Evolutionary conservation across 2,797 vertebrate species (phyloP).

Genomic region (Gallinago solitaria): DNA sequence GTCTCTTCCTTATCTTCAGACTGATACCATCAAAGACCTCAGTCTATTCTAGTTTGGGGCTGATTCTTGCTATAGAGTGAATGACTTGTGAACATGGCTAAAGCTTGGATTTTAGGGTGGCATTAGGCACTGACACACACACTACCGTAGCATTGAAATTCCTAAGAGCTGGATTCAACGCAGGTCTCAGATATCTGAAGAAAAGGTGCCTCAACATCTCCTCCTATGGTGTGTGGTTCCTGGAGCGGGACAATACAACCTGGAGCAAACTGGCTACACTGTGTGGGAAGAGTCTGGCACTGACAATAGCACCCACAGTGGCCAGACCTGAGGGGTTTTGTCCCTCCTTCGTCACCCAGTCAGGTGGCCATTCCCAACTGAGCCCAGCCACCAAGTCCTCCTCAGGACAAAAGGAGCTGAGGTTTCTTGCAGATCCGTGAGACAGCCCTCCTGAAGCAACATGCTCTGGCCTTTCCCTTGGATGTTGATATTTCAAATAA

Average conservation of each 20-base stretch:
- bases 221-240: too few species aligned
- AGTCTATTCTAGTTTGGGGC: neutral
- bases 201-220: neutral
- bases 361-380: fast-evolving
- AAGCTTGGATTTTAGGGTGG: neutral
- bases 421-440: neutral
- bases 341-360: neutral
- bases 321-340: neutral
- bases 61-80: neutral
- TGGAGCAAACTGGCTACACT: neutral
- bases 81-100: neutral
- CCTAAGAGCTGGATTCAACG: neutral
- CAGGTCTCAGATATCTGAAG: neutral
- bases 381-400: neutral
- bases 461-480: neutral
- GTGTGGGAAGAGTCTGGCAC: fast-evolving
- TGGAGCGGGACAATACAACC: neutral
- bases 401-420: neutral
- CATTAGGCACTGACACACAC: neutral
- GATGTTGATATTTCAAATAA: neutral
- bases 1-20: constrained; percentile 1
- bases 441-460: neutral
- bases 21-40: neutral
- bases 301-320: neutral
- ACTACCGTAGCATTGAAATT: neutral